Evolutionary conservation across 2,888 invertebrate species (phyloP).

Genomic region (Melinaea marsaeus): DNA sequence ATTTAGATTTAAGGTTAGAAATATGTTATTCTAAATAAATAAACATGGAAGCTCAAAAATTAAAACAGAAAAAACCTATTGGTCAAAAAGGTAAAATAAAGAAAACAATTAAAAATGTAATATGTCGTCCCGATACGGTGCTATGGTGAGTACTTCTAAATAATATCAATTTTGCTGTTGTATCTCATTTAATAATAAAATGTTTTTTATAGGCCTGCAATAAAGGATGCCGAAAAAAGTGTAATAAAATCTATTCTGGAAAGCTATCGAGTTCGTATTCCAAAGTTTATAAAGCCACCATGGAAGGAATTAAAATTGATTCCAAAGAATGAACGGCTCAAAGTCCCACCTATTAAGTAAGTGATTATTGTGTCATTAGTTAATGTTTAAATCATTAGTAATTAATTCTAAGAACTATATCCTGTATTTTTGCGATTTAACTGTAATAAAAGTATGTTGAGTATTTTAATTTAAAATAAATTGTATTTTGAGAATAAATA

Average conservation of each 20-base stretch:
- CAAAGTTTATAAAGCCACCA: constrained; percentile 55
- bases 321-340: constrained; percentile 60
- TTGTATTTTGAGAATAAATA: constrained; percentile 7
- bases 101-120: constrained; percentile 66
- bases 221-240: constrained; percentile 45
- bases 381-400: neutral
- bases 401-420: too few species aligned
- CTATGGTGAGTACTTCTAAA: constrained; percentile 50
- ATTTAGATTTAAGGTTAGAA: neutral
- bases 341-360: constrained; percentile 55
- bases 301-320: constrained; percentile 63
- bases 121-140: constrained; percentile 61
- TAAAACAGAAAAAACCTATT: constrained; percentile 52
- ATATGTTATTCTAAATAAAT: neutral
- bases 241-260: constrained; percentile 41
- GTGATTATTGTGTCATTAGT: constrained; percentile 16
- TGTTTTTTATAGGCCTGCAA: constrained; percentile 48
- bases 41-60: constrained; percentile 50
- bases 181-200: neutral
- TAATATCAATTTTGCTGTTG: neutral
- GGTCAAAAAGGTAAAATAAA: constrained; percentile 65
- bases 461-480: neutral
- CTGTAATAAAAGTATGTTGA: too few species aligned
- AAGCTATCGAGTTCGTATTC: constrained; percentile 51
- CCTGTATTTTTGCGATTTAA: too few species aligned